Evolutionary conservation across 2,888 invertebrate species (phyloP).

Genomic region (Clunio marinus): DNA sequence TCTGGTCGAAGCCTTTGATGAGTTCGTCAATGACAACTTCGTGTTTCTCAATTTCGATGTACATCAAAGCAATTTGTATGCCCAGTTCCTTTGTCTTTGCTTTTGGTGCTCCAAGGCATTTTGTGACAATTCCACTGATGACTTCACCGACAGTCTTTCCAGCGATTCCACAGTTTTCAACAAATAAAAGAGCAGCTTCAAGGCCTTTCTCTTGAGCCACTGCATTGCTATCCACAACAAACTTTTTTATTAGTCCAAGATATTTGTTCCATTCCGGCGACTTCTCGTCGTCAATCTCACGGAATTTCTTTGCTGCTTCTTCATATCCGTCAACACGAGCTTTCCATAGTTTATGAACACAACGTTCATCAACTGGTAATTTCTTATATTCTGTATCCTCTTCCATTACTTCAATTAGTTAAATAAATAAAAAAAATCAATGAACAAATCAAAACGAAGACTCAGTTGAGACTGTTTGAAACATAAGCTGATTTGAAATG

Average conservation of each 20-base stretch:
- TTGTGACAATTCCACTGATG: constrained; percentile 79
- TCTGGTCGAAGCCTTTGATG: constrained; percentile 88
- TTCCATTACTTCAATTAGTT: constrained; percentile 56
- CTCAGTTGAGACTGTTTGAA: background rate
- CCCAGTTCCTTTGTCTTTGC: constrained; percentile 88
- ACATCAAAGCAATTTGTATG: constrained; percentile 85
- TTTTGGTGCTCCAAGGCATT: constrained; percentile 89
- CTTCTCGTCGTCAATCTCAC: constrained; percentile 85
- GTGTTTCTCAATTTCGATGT: constrained; percentile 92
- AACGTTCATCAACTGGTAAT: constrained; percentile 82
- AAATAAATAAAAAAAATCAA: background rate
- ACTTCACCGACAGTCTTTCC: constrained; percentile 88
- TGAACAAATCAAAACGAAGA: background rate
- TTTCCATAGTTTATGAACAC: constrained; percentile 93
- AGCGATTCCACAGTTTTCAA: constrained; percentile 84
- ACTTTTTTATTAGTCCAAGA: constrained; percentile 85
- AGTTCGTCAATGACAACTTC: constrained; percentile 86
- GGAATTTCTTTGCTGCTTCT: constrained; percentile 84
- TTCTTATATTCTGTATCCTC: constrained; percentile 85
- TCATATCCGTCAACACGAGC: constrained; percentile 92
- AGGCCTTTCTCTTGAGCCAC: constrained; percentile 93
- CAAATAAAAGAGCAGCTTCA: constrained; percentile 84
- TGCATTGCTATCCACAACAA: constrained; percentile 90
- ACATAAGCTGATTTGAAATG: background rate
- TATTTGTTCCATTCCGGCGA: constrained; percentile 91